A percentile compares a stretch with the other conserved stretches of the same genome.
Evolutionary conservation across 2,113 vertebrate species (phyloP).

Genomic region (Podarcis raffonei): DNA sequence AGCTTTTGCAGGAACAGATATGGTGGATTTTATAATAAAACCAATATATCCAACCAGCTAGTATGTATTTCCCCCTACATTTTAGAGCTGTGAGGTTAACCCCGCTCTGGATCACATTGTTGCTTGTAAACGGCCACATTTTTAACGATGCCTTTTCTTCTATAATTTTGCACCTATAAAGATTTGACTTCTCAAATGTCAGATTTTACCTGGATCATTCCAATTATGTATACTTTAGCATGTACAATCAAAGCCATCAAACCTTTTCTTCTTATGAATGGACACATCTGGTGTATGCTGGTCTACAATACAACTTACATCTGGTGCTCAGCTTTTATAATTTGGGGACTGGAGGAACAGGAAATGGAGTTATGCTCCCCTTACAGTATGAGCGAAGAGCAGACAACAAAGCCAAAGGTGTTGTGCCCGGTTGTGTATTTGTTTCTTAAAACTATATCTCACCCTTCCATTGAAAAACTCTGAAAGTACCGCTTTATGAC

Average conservation of each 20-base stretch:
- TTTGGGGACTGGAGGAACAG: not conserved
- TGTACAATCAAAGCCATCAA: not conserved
- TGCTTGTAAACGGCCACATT: not conserved
- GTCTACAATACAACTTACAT: too few species aligned
- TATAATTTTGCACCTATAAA: not conserved
- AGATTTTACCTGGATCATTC: not conserved
- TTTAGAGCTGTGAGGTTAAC: constrained; percentile 15
- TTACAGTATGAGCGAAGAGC: not conserved
- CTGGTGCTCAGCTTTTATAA: not conserved
- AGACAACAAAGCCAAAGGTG: not conserved
- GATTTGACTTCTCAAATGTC: not conserved
- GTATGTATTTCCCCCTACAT: constrained; percentile 28
- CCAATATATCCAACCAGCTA: constrained; percentile 23
- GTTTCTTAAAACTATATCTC: not conserved
- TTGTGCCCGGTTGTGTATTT: not conserved
- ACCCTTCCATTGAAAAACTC: not conserved
- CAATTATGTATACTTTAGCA: not conserved
- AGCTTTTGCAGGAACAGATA: not conserved
- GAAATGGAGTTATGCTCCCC: not conserved
- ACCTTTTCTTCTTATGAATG: not conserved
- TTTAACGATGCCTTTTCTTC: not conserved
- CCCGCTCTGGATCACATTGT: rapidly evolving
- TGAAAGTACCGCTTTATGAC: not conserved
- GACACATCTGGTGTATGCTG: not conserved
- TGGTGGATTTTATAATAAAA: constrained; percentile 28